These are phyloP conservation scores for Mola mola DNA, from an alignment of 2,113 vertebrate genomes.

Conservation along the genomic window DNA sequence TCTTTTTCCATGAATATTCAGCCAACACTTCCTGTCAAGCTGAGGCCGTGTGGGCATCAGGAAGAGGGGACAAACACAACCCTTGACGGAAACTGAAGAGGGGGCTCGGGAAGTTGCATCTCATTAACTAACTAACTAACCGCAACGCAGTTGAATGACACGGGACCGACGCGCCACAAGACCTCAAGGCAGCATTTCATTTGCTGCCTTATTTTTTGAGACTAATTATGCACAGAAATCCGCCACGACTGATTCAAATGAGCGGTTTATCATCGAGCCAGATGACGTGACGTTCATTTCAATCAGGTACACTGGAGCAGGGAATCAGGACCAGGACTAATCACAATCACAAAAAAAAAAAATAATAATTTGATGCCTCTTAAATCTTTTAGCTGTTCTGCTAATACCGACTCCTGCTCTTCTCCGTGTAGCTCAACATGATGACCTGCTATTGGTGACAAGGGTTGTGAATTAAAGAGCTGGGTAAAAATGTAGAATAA, in stretches of 20 bases:
- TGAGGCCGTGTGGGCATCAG: not conserved
- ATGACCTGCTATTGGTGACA: not conserved
- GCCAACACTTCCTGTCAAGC: conserved; percentile 30
- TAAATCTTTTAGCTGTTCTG: not conserved
- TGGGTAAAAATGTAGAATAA: no score
- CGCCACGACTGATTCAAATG: no score
- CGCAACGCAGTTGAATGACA: no score
- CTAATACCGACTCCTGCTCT: no score
- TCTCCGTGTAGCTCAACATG: not conserved
- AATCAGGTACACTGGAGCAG: no score
- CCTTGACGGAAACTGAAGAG: conserved; percentile 8
- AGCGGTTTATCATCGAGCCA: no score
- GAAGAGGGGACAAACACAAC: not conserved
- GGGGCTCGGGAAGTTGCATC: conserved; percentile 29
- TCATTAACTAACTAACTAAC: not conserved
- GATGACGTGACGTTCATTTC: no score
- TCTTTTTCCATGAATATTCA: conserved; percentile 47
- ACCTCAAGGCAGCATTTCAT: conserved; percentile 12
- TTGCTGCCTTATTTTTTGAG: not conserved
- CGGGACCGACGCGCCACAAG: not conserved
- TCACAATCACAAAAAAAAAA: no score
- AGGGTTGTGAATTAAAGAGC: no score
- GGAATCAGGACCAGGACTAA: no score
- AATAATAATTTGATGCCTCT: not conserved
- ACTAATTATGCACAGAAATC: no score